phyloP scores from a whole-genome alignment of 2,888 invertebrate genomes.

The Acronicta leporina region DNA sequence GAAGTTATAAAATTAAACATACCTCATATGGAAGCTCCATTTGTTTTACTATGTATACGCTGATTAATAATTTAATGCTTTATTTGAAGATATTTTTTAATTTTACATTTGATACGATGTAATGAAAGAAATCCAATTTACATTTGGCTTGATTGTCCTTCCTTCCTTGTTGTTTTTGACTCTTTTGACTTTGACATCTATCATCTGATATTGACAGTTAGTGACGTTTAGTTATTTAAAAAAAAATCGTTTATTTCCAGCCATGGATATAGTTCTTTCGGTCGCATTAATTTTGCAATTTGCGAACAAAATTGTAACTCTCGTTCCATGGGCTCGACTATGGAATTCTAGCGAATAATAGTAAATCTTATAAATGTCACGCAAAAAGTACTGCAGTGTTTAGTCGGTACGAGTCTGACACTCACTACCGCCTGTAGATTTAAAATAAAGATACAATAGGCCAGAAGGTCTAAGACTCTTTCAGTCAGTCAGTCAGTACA shows the following conservation, averaged over 20 bases:
- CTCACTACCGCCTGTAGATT: no score
- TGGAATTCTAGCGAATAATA: no score
- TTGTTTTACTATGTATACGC: slow-evolving; percentile 29
- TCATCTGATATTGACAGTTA: neutral
- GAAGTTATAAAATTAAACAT: slow-evolving; percentile 34
- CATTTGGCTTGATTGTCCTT: slow-evolving; percentile 14
- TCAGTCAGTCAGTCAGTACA: no score
- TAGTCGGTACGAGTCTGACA: no score
- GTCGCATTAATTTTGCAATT: no score
- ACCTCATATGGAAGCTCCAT: slow-evolving; percentile 84
- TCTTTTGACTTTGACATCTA: slow-evolving; percentile 43
- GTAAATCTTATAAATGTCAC: no score
- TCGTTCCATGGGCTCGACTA: no score
- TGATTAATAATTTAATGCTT: slow-evolving; percentile 15
- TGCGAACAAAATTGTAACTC: no score
- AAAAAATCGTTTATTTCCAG: neutral
- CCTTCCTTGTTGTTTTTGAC: slow-evolving; percentile 21
- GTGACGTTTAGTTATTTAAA: neutral
- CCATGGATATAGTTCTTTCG: neutral
- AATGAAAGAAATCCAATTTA: slow-evolving; percentile 13
- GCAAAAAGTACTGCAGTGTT: no score
- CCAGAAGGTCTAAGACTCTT: no score
- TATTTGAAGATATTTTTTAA: slow-evolving; percentile 1
- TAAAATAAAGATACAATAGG: no score
- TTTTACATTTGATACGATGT: slow-evolving; percentile 12